These are phyloP conservation scores for Trichechus manatus DNA, from an alignment of 2,113 vertebrate genomes.

Conservation along the genomic window DNA sequence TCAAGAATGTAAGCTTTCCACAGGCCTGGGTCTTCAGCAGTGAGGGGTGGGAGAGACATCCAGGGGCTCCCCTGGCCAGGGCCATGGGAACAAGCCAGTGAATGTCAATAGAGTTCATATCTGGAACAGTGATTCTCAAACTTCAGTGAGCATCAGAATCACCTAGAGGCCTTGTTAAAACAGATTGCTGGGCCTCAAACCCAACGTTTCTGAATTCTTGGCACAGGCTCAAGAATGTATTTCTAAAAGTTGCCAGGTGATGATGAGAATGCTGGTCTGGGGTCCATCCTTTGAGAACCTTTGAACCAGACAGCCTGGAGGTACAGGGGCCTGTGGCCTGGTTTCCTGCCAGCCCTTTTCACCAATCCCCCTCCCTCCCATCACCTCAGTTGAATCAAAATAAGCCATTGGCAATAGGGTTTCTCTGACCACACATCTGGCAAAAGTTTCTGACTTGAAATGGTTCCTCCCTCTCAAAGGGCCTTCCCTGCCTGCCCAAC, in stretches of 20 bases:
- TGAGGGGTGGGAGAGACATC: not conserved
- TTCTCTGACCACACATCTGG: not conserved
- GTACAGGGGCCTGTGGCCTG: not conserved
- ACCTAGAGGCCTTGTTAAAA: not conserved
- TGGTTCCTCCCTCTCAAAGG: not conserved
- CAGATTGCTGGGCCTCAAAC: not conserved
- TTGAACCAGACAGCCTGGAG: not conserved
- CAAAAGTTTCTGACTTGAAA: not conserved
- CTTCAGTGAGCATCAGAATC: not conserved
- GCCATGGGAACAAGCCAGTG: not conserved
- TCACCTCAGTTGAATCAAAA: not conserved
- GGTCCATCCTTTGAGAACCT: conserved; percentile 6
- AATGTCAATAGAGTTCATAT: not conserved
- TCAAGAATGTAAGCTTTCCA: not conserved
- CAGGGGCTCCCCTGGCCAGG: not conserved
- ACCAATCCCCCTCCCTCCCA: not conserved
- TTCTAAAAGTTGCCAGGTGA: not conserved
- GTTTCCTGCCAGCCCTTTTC: not conserved
- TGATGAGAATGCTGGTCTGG: not conserved
- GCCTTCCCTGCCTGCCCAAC: not conserved
- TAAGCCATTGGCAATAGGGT: not conserved
- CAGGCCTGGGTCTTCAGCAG: not conserved
- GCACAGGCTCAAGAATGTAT: not conserved
- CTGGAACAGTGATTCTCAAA: not conserved
- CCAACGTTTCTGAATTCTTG: not conserved